Base-by-base conservation (phyloP, 2,888 invertebrate species). In the Scaptomyza flava region DNA sequence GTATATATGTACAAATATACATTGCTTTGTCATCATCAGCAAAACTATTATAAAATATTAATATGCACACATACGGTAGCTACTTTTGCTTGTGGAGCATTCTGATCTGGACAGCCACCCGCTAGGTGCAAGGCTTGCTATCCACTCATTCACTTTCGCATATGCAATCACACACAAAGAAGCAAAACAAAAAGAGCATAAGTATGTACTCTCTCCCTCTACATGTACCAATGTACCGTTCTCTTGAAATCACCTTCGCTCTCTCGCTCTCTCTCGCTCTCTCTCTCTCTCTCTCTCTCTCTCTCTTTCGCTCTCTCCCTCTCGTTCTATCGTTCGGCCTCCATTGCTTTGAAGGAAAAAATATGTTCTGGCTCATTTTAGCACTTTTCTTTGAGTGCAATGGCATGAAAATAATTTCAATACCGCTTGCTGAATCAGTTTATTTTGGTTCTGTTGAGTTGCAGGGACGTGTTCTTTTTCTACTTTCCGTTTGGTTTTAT, bases 381-480 rank as follows among this genome's bases (percentile, higher is more conserved):
- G 17, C 50, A 42, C 65, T 65, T 76, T 57, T 42, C 42, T 61
- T 53, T 38, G 46, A 36, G 33, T 23, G 51, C 67, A 34, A 64
- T 41, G 82, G 77, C 84, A 88, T 86, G 83, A 77, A 82, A 82
- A 82, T 82, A 87, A 85, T 85, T 81, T 82, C 71, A 84, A 81
- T 77, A 70, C 62, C 73, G 57, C 75, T 86, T 78, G 59, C 52
- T 62, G 72, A 79, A 87, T 91, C 89, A 91, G 91, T 91, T 91
- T 91, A 91, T 91, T 91, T 91, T 91, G 87, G 91, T 91, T 91
- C 91, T 90, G 88, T 91, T 91, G 82, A 89, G 91, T 91, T 91
- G 90, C 91, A 91, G 90, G 90, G 91, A 89, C 91, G 89, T 89
- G 84, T 88, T 91, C 74, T 84, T 91, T 90, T 91, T 91, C 89